Base-by-base conservation (phyloP, 2,888 invertebrate species). In the Saturnia pavonia region DNA sequence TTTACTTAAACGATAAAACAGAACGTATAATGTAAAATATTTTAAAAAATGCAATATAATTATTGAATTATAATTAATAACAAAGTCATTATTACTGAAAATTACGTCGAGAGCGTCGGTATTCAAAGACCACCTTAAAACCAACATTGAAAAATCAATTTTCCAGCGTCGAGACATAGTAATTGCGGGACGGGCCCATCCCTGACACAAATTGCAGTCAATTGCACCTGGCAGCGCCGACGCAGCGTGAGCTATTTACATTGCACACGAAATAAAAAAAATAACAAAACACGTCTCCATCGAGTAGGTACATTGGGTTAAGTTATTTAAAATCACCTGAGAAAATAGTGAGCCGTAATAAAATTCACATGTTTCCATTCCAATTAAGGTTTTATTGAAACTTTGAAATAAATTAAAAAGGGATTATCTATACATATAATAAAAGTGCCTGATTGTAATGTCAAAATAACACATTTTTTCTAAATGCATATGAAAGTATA, bases 101-200 rank as follows among this genome's bases (percentile, higher is more conserved):
- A 63, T 9, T 40, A 40, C 65, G 19, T 11, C 19, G 40, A 65
- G 40, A 65, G n/a, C 65, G 75, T 76, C 76, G 78, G 77, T 82
- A 82, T 83, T 80, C 75, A 79, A 75, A 74, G 85, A 82, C 84
- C 83, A 82, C 82, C 82, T 85, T 87, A 88, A 90, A 89, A 88
- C 85, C 86, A 87, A 90, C 89, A 89, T 86, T 87, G 88, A 85
- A 89, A 88, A 89, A 90, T 88, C 88, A 89, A 89, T 91, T 90
- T 89, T 90, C 90, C 86, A 85, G 85, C 81, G 82, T 82, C 86
- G 80, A 82, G 91, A 88, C 90, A 82, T 77, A 78, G 86, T 91
- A 91, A 92, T 92, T 91, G 91, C 88, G 71, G 75, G 74, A 68
- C 72, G 76, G 77, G 79, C 77, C 81, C 78, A 74, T 78, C 76